Conservation (phyloP, 2,888 invertebrate genomes). For the Heteropelma amictum region DNA sequence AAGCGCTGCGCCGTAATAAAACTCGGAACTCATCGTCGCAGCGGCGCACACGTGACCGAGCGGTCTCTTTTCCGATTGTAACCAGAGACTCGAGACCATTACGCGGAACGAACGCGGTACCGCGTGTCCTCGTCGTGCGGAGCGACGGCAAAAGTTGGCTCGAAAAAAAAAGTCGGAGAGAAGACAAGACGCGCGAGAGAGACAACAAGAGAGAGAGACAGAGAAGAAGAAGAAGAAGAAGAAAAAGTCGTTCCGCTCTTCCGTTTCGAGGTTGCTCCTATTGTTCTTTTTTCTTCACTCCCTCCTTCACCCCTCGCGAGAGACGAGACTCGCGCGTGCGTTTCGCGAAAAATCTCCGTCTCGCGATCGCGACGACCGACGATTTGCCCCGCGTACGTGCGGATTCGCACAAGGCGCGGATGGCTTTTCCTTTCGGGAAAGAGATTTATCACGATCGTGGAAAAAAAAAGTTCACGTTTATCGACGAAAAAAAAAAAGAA, state of each 20-base stretch:
- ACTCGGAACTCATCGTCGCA: constrained; percentile 18
- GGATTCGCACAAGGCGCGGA: too few relatives aligned
- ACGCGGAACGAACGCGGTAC: constrained; percentile 46
- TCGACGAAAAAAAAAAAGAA: too few relatives aligned
- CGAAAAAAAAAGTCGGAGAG: neutral
- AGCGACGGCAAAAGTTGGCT: constrained; percentile 33
- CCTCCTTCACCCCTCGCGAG: constrained; percentile 7
- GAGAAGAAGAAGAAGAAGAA: constrained; percentile 25
- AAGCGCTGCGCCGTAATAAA: constrained; percentile 12
- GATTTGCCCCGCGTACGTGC: constrained; percentile 2
- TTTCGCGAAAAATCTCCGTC: neutral
- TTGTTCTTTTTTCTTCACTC: constrained; percentile 9
- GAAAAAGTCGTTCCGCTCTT: constrained; percentile 21
- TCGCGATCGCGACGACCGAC: neutral
- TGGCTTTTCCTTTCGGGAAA: too few relatives aligned
- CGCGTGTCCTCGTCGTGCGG: constrained; percentile 25
- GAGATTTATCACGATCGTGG: too few relatives aligned
- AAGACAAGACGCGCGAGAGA: too few relatives aligned
- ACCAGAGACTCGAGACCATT: constrained; percentile 53
- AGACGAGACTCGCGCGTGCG: neutral
- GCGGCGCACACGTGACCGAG: constrained; percentile 28
- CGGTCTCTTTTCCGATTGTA: constrained; percentile 38
- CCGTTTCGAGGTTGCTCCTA: constrained; percentile 17
- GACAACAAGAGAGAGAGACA: too few relatives aligned
- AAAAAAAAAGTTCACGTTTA: too few relatives aligned